Evolutionary conservation across 92 coral and sea anemone species (phyloP).

Genomic region (Micromussa lordhowensis): DNA sequence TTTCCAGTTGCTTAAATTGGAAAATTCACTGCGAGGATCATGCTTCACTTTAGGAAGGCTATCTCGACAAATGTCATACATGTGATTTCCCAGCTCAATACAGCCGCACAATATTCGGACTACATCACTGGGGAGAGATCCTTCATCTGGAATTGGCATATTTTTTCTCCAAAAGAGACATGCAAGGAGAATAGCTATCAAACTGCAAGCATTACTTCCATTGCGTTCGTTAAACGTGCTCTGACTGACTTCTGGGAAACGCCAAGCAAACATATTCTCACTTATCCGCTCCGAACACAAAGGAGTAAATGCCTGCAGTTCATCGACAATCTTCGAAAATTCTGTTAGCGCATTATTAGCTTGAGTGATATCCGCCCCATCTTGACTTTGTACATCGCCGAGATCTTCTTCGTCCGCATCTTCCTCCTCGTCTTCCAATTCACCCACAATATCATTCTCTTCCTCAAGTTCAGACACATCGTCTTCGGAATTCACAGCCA

Average conservation of each 20-base stretch:
- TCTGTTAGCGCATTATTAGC: background rate
- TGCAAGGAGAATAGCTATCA: background rate
- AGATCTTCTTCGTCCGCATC: background rate
- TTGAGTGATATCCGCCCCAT: background rate
- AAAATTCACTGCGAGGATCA: too few relatives aligned
- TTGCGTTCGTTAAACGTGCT: slow-evolving; percentile 7
- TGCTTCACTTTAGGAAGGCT: slow-evolving; percentile 59
- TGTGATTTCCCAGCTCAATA: slow-evolving; percentile 49
- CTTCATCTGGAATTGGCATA: background rate
- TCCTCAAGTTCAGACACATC: too few relatives aligned
- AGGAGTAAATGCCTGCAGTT: background rate
- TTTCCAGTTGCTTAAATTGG: too few relatives aligned
- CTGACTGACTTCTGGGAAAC: background rate
- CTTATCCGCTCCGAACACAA: background rate
- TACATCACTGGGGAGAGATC: background rate
- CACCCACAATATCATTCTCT: too few relatives aligned
- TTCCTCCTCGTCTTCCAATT: background rate
- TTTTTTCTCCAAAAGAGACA: background rate
- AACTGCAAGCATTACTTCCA: slow-evolving; percentile 13
- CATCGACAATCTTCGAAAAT: background rate
- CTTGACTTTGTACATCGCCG: background rate
- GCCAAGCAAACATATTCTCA: background rate
- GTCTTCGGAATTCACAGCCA: background rate
- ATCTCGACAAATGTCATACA: too few relatives aligned
- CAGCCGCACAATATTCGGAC: slow-evolving; percentile 43